Percentiles rank a stretch among this genome's conserved stretches.
phyloP scores from a whole-genome alignment of 2,888 invertebrate genomes.

The Andrena bucephala region DNA sequence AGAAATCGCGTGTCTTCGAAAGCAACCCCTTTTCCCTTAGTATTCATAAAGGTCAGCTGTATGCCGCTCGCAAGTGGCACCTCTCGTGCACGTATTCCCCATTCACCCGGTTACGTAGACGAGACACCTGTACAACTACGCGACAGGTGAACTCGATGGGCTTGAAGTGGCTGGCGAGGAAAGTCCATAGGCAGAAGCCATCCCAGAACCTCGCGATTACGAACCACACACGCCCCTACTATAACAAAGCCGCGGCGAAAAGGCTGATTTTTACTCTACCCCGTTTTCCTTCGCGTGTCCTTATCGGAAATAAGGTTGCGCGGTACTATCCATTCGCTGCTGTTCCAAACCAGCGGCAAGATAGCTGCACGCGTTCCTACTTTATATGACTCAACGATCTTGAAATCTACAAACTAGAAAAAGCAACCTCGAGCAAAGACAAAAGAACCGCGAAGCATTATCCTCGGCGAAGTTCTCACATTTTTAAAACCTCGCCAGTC shows the following conservation, averaged over 20 bases:
- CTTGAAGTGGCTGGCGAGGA: constrained; percentile 26
- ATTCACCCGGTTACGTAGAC: constrained; percentile 47
- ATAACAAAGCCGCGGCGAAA: neutral
- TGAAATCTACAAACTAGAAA: neutral
- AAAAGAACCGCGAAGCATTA: constrained; percentile 15
- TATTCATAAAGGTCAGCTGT: constrained; percentile 82
- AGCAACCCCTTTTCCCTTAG: constrained; percentile 64
- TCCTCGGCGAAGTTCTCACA: neutral
- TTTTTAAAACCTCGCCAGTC: neutral
- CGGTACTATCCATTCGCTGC: neutral
- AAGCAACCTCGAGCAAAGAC: neutral
- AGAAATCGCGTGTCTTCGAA: constrained; percentile 75
- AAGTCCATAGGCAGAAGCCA: constrained; percentile 32
- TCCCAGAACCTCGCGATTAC: constrained; percentile 13
- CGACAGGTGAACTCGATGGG: constrained; percentile 65
- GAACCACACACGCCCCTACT: too few relatives aligned
- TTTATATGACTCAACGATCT: neutral
- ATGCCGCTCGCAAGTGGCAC: constrained; percentile 45
- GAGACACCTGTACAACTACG: constrained; percentile 67
- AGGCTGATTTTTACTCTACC: neutral
- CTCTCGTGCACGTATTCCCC: constrained; percentile 60
- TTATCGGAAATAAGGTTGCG: neutral
- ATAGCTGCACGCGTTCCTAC: neutral
- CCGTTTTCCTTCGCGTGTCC: too few relatives aligned
- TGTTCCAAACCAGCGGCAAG: neutral